Conservation (phyloP, 2,797 vertebrate genomes). For the Gobionotothen gibberifrons region DNA sequence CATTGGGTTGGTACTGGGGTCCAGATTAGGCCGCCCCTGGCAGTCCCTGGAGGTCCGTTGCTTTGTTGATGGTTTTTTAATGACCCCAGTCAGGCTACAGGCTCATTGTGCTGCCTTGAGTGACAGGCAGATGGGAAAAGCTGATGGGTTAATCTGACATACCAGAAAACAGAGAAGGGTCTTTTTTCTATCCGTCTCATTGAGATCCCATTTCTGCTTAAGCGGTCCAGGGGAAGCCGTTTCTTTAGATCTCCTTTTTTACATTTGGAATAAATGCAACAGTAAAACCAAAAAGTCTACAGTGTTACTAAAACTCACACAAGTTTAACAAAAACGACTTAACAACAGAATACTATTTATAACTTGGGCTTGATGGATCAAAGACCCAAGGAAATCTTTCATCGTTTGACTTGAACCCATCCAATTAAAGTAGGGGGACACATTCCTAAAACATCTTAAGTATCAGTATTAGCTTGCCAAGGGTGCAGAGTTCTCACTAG, state of each 20-base stretch:
- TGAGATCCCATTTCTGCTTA: conserved; percentile 37
- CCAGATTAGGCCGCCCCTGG: conserved; percentile 78
- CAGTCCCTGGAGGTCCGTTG: conserved; percentile 73
- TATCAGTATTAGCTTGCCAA: neutral
- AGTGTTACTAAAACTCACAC: neutral
- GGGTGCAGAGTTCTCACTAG: neutral
- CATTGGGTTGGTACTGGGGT: conserved; percentile 75
- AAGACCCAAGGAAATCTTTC: neutral
- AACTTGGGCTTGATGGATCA: neutral
- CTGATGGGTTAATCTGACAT: conserved; percentile 69
- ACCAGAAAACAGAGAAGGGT: conserved; percentile 28
- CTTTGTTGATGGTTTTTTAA: conserved; percentile 81
- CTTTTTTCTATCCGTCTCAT: conserved; percentile 24
- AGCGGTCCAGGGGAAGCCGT: conserved; percentile 12
- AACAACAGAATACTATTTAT: conserved; percentile 8
- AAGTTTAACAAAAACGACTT: conserved; percentile 4
- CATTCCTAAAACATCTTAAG: neutral
- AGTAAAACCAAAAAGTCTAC: neutral
- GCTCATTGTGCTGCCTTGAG: conserved; percentile 74
- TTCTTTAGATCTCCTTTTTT: conserved; percentile 31
- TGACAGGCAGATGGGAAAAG: conserved; percentile 74
- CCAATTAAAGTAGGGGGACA: neutral
- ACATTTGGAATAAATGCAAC: conserved; percentile 24
- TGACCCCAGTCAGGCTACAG: conserved; percentile 69
- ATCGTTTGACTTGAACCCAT: neutral